Percentiles rank a stretch among this genome's conserved stretches.
Conservation (phyloP, 1,140 invertebrate species). For the Neotoxoptera formosana region DNA sequence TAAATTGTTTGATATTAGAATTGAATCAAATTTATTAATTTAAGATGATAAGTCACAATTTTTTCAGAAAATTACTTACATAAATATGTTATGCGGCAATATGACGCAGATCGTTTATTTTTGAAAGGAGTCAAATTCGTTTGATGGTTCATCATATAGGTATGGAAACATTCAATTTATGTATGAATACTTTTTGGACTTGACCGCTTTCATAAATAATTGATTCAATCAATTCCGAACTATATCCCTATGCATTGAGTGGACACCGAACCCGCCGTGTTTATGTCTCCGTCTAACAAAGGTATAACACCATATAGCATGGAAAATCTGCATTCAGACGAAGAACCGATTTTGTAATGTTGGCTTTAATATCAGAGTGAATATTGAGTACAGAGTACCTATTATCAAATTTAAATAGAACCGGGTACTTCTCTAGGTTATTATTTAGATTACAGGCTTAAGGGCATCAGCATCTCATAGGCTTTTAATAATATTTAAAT, state of each 20-base stretch:
- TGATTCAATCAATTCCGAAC: neutral
- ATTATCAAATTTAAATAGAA: too few relatives aligned
- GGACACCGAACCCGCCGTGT: neutral
- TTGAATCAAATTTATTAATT: neutral
- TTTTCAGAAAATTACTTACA: neutral
- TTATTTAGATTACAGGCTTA: too few relatives aligned
- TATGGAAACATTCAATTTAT: neutral
- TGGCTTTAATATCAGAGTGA: neutral
- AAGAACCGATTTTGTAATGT: neutral
- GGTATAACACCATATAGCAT: neutral
- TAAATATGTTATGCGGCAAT: too few relatives aligned
- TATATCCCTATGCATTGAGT: neutral
- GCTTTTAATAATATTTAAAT: too few relatives aligned
- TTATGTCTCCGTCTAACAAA: neutral
- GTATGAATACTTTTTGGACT: neutral
- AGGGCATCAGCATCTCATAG: too few relatives aligned
- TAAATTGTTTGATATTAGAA: neutral
- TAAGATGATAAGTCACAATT: neutral
- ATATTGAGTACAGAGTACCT: too few relatives aligned
- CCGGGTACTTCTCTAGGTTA: too few relatives aligned
- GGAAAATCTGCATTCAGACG: neutral
- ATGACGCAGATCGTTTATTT: too few relatives aligned
- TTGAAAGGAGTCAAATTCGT: too few relatives aligned
- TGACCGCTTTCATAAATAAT: neutral
- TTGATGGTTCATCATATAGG: too few relatives aligned